Evolutionary conservation across 2,113 vertebrate genomes (phyloP), one percentile per base, ranked within the genome.

Genomic region (Tachysurus fulvidraco): DNA sequence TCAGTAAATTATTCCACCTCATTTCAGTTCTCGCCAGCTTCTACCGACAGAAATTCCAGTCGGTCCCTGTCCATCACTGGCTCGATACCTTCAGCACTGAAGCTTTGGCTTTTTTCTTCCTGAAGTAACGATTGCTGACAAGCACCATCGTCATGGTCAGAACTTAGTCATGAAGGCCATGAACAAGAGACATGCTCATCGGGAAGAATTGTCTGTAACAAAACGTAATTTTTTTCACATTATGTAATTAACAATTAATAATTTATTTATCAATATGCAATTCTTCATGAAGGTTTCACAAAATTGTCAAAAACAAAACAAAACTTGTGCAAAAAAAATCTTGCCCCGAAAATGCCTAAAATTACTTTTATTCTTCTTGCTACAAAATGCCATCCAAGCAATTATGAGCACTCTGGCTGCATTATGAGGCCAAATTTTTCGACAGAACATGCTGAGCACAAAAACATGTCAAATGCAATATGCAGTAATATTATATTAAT

Each of bases 141-240:
- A 25, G 54, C 84, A 69, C 52, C 60, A 28, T 54, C 62, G 55
- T 78, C 88, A 82, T 89, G 19, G 36, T 81, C 80, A 54, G 30
- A 13, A 65, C 44, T 81, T 62, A 81, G n/a, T 69, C 80, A 77
- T 64, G 59, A 46, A 55, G 59, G 59, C 54, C 81, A 83, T 57
- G 44, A 74, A 52, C 65, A 81, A 13, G 14, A 5, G 6, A 11
- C 54, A 83, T 57, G 41, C 57, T 52, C 73, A 76, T 19, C 23
- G 55, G 36, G 36, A 12, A 74, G 30, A 57, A 62, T 14, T 54
- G 25, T 28, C 50, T 28, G 50, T 8, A 28, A 78, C 13, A 54
- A 78, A 14, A 78, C 44, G 50, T n/a, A 54, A 78, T 28, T 28
- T 17, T 50, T 4, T 52, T 78, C 50, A 54, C 54, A 16, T 30